Percentiles rank a stretch among this genome's conserved stretches.
phyloP scores from a whole-genome alignment of 1,140 invertebrate species.

The Druon quercuslanigerum region DNA sequence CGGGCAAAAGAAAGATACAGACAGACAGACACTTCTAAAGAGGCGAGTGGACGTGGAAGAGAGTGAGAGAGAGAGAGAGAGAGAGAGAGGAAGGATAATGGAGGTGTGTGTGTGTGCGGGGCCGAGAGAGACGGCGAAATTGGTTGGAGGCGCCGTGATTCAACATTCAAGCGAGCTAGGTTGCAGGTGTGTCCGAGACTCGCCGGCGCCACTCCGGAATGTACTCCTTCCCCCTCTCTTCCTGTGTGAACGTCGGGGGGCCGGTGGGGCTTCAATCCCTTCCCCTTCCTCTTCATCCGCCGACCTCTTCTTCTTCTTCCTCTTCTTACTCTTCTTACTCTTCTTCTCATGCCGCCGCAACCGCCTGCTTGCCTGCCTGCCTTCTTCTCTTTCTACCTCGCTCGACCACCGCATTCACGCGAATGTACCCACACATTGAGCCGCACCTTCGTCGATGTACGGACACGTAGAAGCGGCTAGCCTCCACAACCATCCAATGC shows the following conservation, averaged over 20 bases:
- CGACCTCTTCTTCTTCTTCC: neutral
- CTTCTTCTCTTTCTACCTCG: neutral
- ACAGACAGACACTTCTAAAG: constrained; percentile 7
- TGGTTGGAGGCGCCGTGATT: constrained; percentile 73
- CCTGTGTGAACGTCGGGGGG: constrained; percentile 12
- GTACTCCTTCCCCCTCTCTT: constrained; percentile 56
- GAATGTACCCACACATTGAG: constrained; percentile 26
- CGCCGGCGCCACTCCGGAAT: constrained; percentile 74
- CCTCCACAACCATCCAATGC: constrained; percentile 46
- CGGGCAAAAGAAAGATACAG: constrained; percentile 1
- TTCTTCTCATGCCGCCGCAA: neutral
- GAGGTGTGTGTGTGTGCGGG: constrained; percentile 35
- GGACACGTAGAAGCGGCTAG: constrained; percentile 30
- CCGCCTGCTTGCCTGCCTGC: too few species aligned
- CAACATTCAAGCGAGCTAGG: constrained; percentile 59
- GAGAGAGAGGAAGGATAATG: constrained; percentile 38
- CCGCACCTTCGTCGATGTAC: constrained; percentile 30
- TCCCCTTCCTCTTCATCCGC: neutral
- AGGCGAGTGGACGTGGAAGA: constrained; percentile 30
- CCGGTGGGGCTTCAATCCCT: constrained; percentile 16
- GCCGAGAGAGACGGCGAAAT: constrained; percentile 54
- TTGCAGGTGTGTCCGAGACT: constrained; percentile 74
- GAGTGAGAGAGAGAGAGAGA: too few species aligned
- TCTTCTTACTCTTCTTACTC: neutral
- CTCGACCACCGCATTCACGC: constrained; percentile 4